Percentiles rank a stretch among this genome's conserved stretches.
These are phyloP conservation scores for Sisyra nigra DNA, from an alignment of 2,888 invertebrate genomes.

Conservation along the genomic window DNA sequence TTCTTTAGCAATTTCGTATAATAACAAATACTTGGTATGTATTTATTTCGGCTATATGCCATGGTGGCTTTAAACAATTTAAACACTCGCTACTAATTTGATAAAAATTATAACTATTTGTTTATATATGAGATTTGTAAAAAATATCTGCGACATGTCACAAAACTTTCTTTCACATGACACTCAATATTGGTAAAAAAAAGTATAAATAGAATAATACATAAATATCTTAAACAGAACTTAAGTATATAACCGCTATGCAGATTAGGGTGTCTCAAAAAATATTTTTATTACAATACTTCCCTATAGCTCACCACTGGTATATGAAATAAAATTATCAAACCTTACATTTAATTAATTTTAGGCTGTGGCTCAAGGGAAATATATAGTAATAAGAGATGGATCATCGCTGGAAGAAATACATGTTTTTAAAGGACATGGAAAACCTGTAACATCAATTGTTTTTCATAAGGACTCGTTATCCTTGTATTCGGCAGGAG, in stretches of 20 bases:
- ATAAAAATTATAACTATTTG: no score
- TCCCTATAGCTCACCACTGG: no score
- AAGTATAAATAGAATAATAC: no score
- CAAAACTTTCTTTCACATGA: no score
- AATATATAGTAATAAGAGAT: conserved; percentile 71
- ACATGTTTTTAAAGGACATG: conserved; percentile 68
- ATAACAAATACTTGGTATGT: conserved; percentile 64
- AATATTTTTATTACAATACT: no score
- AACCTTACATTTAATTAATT: conserved; percentile 12
- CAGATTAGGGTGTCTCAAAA: no score
- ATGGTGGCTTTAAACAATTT: not conserved
- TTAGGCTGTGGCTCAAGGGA: conserved; percentile 46
- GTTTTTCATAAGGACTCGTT: conserved; percentile 75
- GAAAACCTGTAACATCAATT: conserved; percentile 55
- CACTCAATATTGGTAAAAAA: no score
- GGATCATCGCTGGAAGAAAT: conserved; percentile 57
- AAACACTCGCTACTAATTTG: not conserved
- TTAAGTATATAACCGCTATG: no score
- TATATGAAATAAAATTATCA: no score
- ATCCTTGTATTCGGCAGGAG: conserved; percentile 64
- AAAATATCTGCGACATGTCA: no score
- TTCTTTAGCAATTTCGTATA: conserved; percentile 56
- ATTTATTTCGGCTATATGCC: conserved; percentile 15
- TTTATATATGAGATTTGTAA: not conserved
- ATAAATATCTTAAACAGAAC: no score